Evolutionary conservation across 2,797 vertebrate genomes (phyloP).

Genomic region (Peromyscus aztecus): DNA sequence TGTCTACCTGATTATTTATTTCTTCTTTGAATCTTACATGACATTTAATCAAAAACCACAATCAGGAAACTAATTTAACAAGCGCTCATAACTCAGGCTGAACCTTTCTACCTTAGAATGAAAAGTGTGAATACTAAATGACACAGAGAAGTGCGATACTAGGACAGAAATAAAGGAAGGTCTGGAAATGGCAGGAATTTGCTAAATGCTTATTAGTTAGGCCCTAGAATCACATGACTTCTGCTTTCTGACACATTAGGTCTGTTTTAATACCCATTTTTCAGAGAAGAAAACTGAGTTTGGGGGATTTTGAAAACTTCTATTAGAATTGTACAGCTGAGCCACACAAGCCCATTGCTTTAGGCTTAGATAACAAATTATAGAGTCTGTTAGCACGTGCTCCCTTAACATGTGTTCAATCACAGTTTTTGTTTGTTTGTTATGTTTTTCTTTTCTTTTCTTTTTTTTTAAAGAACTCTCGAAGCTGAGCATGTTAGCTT

Average conservation of each 20-base stretch:
- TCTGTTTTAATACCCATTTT: slow-evolving; percentile 47
- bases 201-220: slow-evolving; percentile 48
- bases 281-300: slow-evolving; percentile 50
- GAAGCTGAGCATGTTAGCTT: neutral
- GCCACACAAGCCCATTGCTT: neutral
- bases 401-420: neutral
- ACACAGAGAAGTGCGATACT: slow-evolving; percentile 21
- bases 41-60: slow-evolving; percentile 83
- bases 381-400: neutral
- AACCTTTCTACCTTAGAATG: slow-evolving; percentile 68
- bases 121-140: slow-evolving; percentile 68
- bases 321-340: neutral
- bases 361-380: neutral
- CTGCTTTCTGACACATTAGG: neutral
- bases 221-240: neutral
- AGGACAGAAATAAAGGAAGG: neutral
- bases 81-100: slow-evolving; percentile 72
- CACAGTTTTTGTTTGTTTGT: neutral
- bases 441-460: too few relatives aligned
- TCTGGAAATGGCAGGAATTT: slow-evolving; percentile 43
- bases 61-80: slow-evolving; percentile 83
- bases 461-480: neutral
- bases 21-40: slow-evolving; percentile 81
- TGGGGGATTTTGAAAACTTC: neutral
- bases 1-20: slow-evolving; percentile 81